Base-by-base conservation (phyloP, 2,888 invertebrate genomes). In the Nomada goodeniana region DNA sequence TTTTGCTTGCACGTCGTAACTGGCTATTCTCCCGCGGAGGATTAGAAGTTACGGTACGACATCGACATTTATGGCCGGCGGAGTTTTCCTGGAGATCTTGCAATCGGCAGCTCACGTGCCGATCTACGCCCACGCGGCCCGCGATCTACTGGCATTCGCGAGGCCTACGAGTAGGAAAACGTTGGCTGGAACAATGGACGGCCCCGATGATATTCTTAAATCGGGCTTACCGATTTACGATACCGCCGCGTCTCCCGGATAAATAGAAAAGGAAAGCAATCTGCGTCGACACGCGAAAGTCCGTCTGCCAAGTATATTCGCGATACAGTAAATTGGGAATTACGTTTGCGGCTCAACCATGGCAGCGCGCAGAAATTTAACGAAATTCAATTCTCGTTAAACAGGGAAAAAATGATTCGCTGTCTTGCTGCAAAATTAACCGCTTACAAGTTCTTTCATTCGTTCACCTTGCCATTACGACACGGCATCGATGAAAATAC, bases 81-180 rank as follows among this genome's bases (percentile, higher is more conserved):
- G 67, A 70, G 64, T 76, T 76, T 74, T 60, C 29, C 47, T 65
- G 47, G 67, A 69, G 63, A 78, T 80, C 73, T 73, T 50, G 61
- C 76, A 29, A 80, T 76, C 83, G 70, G 78, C 69, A 78, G 76
- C 76, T 20, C 47, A 69, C 67, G 69, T 67, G 72, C 57, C 75
- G 78, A 86, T 80, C 75, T 42, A 76, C 81, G 74, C 85, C 85
- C 82, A 85, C 85, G 76, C 73, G 11, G 18, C n/a, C 44, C 13
- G 26, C 59, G 63, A 73, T 76, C 67, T 71, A 26, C 50, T 69
- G 76, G 60, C 71, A 67, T 79, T 84, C 84, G 57, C 61, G 42
- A 29, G 61, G 44, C 59, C 65, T 26, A 42, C 64, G 61, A 81
- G 65, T 68, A 76, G 72, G 81, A 76, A 86, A 86, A 86, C 80